These are phyloP conservation scores for Synanthedon andrenaeformis DNA, from an alignment of 2,888 invertebrate genomes.

Conservation along the genomic window DNA sequence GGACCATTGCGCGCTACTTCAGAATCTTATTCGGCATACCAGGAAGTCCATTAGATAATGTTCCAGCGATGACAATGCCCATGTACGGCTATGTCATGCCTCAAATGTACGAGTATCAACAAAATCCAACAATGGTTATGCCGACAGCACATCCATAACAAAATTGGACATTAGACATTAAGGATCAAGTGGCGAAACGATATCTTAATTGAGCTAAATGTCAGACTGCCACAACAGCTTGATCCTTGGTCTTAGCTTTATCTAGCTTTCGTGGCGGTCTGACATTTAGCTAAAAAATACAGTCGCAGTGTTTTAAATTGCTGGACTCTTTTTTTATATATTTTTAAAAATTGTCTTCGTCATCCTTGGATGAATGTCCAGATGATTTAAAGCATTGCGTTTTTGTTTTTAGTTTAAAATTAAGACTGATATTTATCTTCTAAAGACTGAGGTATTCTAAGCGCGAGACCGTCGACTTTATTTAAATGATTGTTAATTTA, in stretches of 20 bases:
- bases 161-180: slow-evolving; percentile 51
- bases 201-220: slow-evolving; percentile 48
- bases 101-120: slow-evolving; percentile 27
- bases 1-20: slow-evolving; percentile 67
- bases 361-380: slow-evolving; percentile 19
- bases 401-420: neutral
- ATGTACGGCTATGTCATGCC: slow-evolving; percentile 60
- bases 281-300: slow-evolving; percentile 52
- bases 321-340: slow-evolving; percentile 18
- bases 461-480: slow-evolving; percentile 68
- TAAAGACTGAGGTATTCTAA: slow-evolving; percentile 45
- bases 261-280: slow-evolving; percentile 53
- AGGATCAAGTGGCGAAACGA: slow-evolving; percentile 56
- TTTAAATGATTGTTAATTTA: slow-evolving; percentile 41
- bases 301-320: slow-evolving; percentile 49
- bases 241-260: slow-evolving; percentile 45
- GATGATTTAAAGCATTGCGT: slow-evolving; percentile 41
- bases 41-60: slow-evolving; percentile 48
- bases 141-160: slow-evolving; percentile 35
- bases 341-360: slow-evolving; percentile 19
- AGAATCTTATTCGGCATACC: slow-evolving; percentile 60
- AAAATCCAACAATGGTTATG: slow-evolving; percentile 15
- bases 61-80: slow-evolving; percentile 54
- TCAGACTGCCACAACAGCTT: slow-evolving; percentile 60
- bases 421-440: slow-evolving; percentile 9